Conservation (phyloP, 2,113 vertebrate genomes). For the Irena cyanogastra region DNA sequence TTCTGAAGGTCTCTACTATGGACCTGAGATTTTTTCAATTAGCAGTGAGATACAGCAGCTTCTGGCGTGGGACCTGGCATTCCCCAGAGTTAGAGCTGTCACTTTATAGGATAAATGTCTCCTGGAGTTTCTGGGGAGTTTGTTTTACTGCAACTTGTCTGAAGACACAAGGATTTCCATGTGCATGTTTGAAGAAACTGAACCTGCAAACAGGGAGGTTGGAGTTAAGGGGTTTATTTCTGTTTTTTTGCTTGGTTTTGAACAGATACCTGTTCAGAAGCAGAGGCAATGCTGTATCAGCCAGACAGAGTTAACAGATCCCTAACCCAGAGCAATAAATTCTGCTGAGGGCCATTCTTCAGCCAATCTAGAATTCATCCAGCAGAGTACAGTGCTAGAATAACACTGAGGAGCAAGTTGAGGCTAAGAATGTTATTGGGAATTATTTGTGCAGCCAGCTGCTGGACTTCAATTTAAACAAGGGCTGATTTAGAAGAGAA, state of each 20-base stretch:
- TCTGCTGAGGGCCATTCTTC: background rate
- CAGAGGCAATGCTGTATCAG: background rate
- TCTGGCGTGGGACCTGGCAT: background rate
- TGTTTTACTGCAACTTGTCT: background rate
- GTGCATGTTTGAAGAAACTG: background rate
- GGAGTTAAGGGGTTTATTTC: background rate
- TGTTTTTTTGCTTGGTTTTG: background rate
- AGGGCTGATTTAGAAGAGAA: background rate
- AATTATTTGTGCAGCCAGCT: background rate
- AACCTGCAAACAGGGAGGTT: background rate
- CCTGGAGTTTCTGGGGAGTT: background rate
- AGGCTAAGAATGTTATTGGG: background rate
- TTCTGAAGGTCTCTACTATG: background rate
- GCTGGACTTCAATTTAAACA: background rate
- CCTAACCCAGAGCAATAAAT: background rate
- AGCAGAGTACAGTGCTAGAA: background rate
- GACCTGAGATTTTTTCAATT: background rate
- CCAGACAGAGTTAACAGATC: background rate
- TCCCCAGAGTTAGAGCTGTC: background rate
- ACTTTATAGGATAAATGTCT: rapidly evolving
- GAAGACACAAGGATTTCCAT: background rate
- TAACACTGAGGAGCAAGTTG: background rate
- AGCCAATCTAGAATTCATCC: background rate
- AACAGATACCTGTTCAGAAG: background rate
- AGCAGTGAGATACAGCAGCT: background rate